Evolutionary conservation across 2,888 invertebrate genomes (phyloP).

Genomic region (Phrixothrix hirtus): DNA sequence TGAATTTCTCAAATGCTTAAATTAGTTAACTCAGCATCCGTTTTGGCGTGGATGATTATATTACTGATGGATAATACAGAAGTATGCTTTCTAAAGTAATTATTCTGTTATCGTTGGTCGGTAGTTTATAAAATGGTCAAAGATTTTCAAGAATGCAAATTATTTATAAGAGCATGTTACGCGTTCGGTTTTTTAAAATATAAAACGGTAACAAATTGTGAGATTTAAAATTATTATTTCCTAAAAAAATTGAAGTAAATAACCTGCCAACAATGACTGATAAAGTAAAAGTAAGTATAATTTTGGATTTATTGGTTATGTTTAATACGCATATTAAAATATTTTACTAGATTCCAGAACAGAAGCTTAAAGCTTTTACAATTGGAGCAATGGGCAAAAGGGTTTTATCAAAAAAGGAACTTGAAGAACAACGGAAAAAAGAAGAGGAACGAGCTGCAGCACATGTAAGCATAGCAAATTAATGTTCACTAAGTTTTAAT

Average conservation of each 20-base stretch:
- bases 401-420: conserved; percentile 76
- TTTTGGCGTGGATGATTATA: too few relatives aligned
- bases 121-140: too few relatives aligned
- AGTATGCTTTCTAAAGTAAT: too few relatives aligned
- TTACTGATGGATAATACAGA: too few relatives aligned
- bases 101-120: too few relatives aligned
- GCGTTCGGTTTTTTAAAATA: too few relatives aligned
- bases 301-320: neutral
- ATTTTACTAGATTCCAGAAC: conserved; percentile 59
- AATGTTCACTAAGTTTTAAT: too few relatives aligned
- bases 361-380: conserved; percentile 76
- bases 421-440: conserved; percentile 84
- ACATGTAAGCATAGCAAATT: conserved; percentile 63
- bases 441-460: conserved; percentile 91
- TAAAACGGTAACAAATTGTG: neutral
- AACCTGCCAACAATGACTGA: neutral
- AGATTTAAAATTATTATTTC: neutral
- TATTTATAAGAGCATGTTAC: too few relatives aligned
- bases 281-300: conserved; percentile 4
- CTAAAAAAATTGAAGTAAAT: neutral
- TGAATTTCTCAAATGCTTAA: too few relatives aligned
- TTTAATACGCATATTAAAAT: neutral
- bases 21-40: too few relatives aligned
- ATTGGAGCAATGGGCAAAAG: conserved; percentile 75
- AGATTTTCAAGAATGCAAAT: too few relatives aligned